Percentiles rank a stretch among this genome's conserved stretches.
Evolutionary conservation across 2,113 vertebrate genomes (phyloP).

Genomic region (Muntiacus muntjak): DNA sequence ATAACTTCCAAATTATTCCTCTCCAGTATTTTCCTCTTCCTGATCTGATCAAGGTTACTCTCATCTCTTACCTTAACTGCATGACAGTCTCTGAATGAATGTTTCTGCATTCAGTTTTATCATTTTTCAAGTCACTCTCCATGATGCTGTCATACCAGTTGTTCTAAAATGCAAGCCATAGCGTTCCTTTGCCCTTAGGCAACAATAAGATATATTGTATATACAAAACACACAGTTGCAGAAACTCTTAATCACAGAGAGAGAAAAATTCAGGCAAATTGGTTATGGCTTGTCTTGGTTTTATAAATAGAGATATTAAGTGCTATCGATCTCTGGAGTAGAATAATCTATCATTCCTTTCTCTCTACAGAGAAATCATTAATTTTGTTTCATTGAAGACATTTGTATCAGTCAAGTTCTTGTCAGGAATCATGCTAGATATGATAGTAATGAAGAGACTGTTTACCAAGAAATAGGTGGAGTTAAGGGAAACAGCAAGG

Average conservation of each 20-base stretch:
- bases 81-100: background rate
- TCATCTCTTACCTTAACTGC: background rate
- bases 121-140: background rate
- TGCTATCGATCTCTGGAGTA: conserved; percentile 28
- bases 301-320: conserved; percentile 50
- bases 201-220: background rate
- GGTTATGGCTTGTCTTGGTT: background rate
- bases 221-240: background rate
- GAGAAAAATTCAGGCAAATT: conserved; percentile 23
- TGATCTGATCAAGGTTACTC: background rate
- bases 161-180: background rate
- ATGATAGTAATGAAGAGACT: background rate
- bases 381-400: conserved; percentile 42
- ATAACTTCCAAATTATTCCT: background rate
- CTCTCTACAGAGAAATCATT: conserved; percentile 51
- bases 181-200: background rate
- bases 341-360: conserved; percentile 53
- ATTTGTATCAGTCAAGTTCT: conserved; percentile 34
- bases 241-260: conserved; percentile 31
- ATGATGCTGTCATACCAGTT: too few species aligned
- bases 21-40: background rate
- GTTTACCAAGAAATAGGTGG: background rate
- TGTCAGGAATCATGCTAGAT: background rate
- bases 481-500: background rate
- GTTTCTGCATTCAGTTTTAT: background rate